Evolutionary conservation across 2,797 vertebrate genomes (phyloP).

Genomic region (Protosalanx chinensis): DNA sequence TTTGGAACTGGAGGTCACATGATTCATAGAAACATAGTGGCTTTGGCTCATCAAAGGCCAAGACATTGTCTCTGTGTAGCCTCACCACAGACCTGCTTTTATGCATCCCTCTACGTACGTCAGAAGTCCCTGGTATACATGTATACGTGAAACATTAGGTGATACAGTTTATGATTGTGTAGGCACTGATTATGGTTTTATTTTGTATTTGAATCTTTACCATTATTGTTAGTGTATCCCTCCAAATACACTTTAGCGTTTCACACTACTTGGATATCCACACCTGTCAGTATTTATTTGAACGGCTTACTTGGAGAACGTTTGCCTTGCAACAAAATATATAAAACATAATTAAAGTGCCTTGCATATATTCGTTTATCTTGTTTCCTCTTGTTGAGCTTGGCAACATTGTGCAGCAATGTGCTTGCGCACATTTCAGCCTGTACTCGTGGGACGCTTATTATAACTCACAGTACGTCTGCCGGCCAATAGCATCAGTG

Average conservation of each 20-base stretch:
- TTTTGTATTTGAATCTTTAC: background rate
- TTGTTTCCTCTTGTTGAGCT: background rate
- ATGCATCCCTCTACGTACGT: background rate
- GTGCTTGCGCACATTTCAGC: background rate
- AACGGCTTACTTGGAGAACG: background rate
- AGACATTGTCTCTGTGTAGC: slow-evolving; percentile 12
- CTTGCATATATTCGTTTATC: slow-evolving; percentile 10
- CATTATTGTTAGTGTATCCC: background rate
- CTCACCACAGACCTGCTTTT: background rate
- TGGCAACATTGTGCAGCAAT: background rate
- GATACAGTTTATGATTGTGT: background rate
- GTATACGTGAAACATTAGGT: background rate
- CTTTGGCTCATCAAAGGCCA: background rate
- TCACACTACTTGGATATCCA: background rate
- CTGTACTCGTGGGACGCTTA: background rate
- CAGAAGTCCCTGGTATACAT: background rate
- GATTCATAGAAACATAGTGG: background rate
- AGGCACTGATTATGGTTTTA: background rate
- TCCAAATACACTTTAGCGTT: background rate
- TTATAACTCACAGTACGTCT: slow-evolving; percentile 16
- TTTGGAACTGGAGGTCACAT: slow-evolving; percentile 15
- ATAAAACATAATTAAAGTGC: background rate
- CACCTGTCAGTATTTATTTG: no score
- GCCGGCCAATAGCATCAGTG: slow-evolving; percentile 22
- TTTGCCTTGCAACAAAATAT: background rate